Percentiles rank a stretch among this genome's conserved stretches.
These are phyloP conservation scores for Caenorhabditis inopinata DNA, from an alignment of 1,140 invertebrate species.

Conservation along the genomic window DNA sequence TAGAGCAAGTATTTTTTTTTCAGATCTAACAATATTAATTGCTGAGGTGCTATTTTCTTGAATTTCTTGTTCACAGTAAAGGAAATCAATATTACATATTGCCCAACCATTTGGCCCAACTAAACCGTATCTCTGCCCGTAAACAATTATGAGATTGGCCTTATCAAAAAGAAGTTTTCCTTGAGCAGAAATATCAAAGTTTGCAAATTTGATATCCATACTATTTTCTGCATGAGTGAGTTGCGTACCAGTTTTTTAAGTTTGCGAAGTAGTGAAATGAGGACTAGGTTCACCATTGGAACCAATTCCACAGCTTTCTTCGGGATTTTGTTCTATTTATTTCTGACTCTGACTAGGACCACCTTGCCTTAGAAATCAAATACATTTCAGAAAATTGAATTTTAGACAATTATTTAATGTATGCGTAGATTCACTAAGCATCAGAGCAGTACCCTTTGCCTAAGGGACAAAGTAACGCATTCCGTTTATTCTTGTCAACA, in stretches of 20 bases:
- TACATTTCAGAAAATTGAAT: no score
- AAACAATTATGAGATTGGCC: slow-evolving; percentile 88
- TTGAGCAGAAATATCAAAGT: slow-evolving; percentile 94
- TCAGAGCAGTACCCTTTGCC: no score
- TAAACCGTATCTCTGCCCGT: slow-evolving; percentile 89
- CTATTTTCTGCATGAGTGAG: slow-evolving; percentile 85
- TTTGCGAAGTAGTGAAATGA: slow-evolving; percentile 90
- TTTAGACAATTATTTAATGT: no score
- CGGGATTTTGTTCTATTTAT: background rate
- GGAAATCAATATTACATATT: slow-evolving; percentile 78
- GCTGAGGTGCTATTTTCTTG: slow-evolving; percentile 91
- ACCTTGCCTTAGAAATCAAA: no score
- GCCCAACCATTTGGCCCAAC: slow-evolving; percentile 88
- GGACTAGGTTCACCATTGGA: slow-evolving; percentile 79
- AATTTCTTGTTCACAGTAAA: slow-evolving; percentile 87
- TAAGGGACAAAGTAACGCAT: no score
- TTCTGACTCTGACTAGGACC: background rate
- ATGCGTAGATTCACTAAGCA: no score
- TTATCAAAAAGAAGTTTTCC: slow-evolving; percentile 97
- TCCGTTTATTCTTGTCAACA: no score
- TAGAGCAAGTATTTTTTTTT: slow-evolving; percentile 75
- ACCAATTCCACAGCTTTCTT: slow-evolving; percentile 57
- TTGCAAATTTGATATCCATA: slow-evolving; percentile 96
- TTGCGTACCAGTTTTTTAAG: slow-evolving; percentile 82
- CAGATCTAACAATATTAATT: slow-evolving; percentile 87